Evolutionary conservation across 1,140 invertebrate species (phyloP).

Genomic region (Vanessa atalanta): DNA sequence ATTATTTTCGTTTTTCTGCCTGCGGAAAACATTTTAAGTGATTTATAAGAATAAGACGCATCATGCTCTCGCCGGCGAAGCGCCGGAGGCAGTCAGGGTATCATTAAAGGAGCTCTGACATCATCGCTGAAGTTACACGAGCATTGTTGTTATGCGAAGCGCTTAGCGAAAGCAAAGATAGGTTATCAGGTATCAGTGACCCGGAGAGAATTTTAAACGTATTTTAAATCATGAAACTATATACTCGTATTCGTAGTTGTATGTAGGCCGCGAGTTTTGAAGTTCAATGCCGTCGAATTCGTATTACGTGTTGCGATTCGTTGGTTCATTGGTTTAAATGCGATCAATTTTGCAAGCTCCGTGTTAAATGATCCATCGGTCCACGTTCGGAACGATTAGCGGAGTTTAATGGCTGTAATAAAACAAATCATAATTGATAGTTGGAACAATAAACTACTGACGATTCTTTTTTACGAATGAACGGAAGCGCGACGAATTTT

Average conservation of each 20-base stretch:
- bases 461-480: neutral
- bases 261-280: slow-evolving; percentile 47
- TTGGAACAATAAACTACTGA: neutral
- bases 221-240: slow-evolving; percentile 45
- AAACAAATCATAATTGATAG: slow-evolving; percentile 7
- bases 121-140: slow-evolving; percentile 69
- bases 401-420: slow-evolving; percentile 5
- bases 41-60: slow-evolving; percentile 44
- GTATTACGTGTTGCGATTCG: slow-evolving; percentile 55
- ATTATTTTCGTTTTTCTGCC: slow-evolving; percentile 9
- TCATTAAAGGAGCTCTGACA: slow-evolving; percentile 74
- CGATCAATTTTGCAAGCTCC: slow-evolving; percentile 54
- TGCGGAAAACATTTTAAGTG: slow-evolving; percentile 24
- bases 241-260: slow-evolving; percentile 19
- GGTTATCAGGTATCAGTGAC: slow-evolving; percentile 67
- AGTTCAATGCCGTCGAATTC: slow-evolving; percentile 68
- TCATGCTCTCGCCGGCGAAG: slow-evolving; percentile 57
- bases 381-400: neutral
- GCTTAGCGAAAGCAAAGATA: slow-evolving; percentile 61
- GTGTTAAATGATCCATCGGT: slow-evolving; percentile 12
- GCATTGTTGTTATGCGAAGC: slow-evolving; percentile 68
- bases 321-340: slow-evolving; percentile 57
- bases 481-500: slow-evolving; percentile 4
- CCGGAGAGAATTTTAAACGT: slow-evolving; percentile 60
- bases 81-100: slow-evolving; percentile 52